These are phyloP conservation scores for Helarctos malayanus DNA, from an alignment of 2,797 vertebrate species.

Conservation along the genomic window DNA sequence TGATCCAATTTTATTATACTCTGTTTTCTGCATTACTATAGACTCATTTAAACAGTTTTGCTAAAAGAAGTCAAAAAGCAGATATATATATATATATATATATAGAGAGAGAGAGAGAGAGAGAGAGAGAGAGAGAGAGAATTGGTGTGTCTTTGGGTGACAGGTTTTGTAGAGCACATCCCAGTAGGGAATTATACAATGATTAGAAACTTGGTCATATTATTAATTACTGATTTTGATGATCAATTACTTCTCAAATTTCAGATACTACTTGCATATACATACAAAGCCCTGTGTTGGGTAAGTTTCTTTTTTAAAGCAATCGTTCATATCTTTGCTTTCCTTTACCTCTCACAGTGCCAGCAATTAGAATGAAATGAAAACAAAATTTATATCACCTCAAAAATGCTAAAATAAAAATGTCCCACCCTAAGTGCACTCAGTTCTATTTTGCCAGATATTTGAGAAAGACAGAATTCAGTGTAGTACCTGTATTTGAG, in stretches of 20 bases:
- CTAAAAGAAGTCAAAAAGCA: not conserved
- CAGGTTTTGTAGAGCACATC: not conserved
- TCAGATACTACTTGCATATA: not conserved
- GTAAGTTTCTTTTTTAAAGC: not conserved
- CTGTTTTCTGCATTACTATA: not conserved
- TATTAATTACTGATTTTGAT: not conserved
- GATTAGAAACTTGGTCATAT: not conserved
- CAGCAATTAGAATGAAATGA: not conserved
- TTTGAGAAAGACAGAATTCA: constrained; percentile 12
- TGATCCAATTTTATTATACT: not conserved
- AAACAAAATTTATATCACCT: not conserved
- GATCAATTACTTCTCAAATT: not conserved
- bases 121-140: not conserved
- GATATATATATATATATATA: not conserved
- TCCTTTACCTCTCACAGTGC: not conserved
- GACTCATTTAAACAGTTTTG: not conserved
- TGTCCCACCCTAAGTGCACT: not conserved
- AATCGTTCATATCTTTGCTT: not conserved
- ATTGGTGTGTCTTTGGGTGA: not conserved
- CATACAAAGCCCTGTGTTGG: not conserved
- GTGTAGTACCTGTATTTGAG: not conserved
- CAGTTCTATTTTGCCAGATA: not conserved
- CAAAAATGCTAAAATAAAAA: not conserved
- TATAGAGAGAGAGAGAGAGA: too few relatives aligned
- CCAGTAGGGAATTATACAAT: not conserved